Evolutionary conservation across 2,797 vertebrate genomes (phyloP), one percentile per base, ranked within the genome.

Genomic region (Etheostoma nigrum): DNA sequence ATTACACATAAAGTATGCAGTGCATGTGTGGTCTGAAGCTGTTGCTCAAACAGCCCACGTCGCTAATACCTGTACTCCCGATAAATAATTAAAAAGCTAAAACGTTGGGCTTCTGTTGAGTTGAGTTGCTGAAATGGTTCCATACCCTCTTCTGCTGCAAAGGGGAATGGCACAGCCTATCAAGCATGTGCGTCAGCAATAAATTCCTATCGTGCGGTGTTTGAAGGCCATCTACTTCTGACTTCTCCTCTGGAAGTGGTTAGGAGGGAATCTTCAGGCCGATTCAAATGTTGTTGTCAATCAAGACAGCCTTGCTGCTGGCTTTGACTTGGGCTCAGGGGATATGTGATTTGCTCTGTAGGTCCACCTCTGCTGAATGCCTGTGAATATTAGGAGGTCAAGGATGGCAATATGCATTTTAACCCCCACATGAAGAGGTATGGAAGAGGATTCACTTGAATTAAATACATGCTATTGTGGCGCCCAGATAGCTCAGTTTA

Each of bases 281-380:
- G 14, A 72, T 45, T 69, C 30, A 78, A 74, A 87, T 59, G 76
- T 87, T 16, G 6, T 6, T 23, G 58, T 78, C 25, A 53, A 48
- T 54, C 44, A 60, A 49, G 19, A 42, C 53, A 4, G 21, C 54
- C 54, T 25, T 55, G 48, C 45, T 67, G 36, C n/a, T 13, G 68
- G 69, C 59, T 79, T 67, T 47, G 54, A 60, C 62, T 47, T 62
- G 45, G 58, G 16, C 68, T 40, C n/a, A 66, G 33, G 51, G 75
- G 45, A 70, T 27, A 18, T 61, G 23, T 5, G 16, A 42, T 78
- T 42, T 45, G 53, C 42, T 66, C 30, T 18, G 23, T 18, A 40
- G 27, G 36, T 64, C 49, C 53, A 33, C 33, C 49, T 74, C 59
- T 23, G 21, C 65, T 33, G 45, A 59, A 67, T 36, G 42, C 40